These are phyloP conservation scores for Enteromius afrohamiltoni DNA, from an alignment of 2,797 vertebrate species.

Conservation along the genomic window DNA sequence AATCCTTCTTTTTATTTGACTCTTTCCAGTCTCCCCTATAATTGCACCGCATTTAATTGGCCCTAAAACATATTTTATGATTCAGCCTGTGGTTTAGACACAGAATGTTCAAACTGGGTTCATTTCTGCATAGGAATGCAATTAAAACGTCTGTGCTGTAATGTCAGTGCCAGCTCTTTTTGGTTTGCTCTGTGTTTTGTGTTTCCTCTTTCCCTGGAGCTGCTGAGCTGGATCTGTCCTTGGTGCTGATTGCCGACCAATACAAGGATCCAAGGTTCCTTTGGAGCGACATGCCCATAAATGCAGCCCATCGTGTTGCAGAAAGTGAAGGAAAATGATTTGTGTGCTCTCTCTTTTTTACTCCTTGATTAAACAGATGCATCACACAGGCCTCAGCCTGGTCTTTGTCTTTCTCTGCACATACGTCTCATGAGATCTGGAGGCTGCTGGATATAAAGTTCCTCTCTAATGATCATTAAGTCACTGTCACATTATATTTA, in stretches of 20 bases:
- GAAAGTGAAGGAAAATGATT: conserved; percentile 28
- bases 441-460: conserved; percentile 53
- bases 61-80: conserved; percentile 24
- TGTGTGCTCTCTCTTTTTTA: conserved; percentile 4
- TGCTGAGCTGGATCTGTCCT: conserved; percentile 25
- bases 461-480: conserved; percentile 59
- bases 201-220: conserved; percentile 13
- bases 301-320: conserved; percentile 6
- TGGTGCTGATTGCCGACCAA: conserved; percentile 43
- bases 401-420: conserved; percentile 37
- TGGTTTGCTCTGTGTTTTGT: conserved; percentile 3
- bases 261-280: neutral
- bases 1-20: conserved; percentile 36
- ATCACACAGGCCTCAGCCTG: conserved; percentile 18
- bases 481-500: conserved; percentile 61
- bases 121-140: conserved; percentile 18
- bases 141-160: conserved; percentile 25
- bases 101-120: conserved; percentile 1
- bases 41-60: neutral
- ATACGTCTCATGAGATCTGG: conserved; percentile 45
- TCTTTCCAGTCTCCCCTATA: conserved; percentile 9
- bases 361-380: conserved; percentile 20
- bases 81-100: neutral
- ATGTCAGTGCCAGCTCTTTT: conserved; percentile 10
- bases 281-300: conserved; percentile 11